Conservation (phyloP, 2,888 invertebrate species). For the Blomia tropicalis region DNA sequence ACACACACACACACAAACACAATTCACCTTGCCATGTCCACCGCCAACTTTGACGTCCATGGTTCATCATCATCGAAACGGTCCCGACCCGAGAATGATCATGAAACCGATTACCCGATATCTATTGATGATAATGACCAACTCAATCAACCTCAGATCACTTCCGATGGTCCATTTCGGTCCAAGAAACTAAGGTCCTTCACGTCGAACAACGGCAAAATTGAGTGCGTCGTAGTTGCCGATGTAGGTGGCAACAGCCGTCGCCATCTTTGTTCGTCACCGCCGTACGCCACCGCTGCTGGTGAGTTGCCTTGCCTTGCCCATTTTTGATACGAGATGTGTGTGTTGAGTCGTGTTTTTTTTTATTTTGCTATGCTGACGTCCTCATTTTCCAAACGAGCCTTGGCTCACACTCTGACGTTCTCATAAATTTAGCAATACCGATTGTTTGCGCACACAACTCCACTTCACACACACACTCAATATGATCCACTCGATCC, state of each 20-base stretch:
- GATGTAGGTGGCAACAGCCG: neutral
- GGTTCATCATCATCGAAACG: conserved; percentile 1
- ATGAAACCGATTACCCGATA: neutral
- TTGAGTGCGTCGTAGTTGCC: conserved; percentile 5
- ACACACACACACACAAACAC: too few species aligned
- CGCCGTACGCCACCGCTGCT: neutral
- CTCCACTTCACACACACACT: neutral
- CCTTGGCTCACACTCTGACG: neutral
- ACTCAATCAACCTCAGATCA: neutral
- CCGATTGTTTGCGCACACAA: neutral
- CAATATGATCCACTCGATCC: too few species aligned
- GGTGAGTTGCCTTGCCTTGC: neutral
- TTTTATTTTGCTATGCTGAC: too few species aligned
- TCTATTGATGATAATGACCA: neutral
- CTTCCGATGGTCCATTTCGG: neutral
- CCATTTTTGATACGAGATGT: neutral
- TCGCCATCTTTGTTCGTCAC: conserved; percentile 9
- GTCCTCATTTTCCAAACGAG: too few species aligned
- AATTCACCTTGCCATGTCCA: neutral
- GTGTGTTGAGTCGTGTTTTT: neutral
- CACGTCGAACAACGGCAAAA: neutral
- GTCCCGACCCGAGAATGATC: neutral
- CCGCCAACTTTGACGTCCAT: neutral
- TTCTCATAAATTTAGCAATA: neutral
- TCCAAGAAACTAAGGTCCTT: conserved; percentile 8